Evolutionary conservation across 2,113 vertebrate genomes (phyloP).

Genomic region (Channa argus): DNA sequence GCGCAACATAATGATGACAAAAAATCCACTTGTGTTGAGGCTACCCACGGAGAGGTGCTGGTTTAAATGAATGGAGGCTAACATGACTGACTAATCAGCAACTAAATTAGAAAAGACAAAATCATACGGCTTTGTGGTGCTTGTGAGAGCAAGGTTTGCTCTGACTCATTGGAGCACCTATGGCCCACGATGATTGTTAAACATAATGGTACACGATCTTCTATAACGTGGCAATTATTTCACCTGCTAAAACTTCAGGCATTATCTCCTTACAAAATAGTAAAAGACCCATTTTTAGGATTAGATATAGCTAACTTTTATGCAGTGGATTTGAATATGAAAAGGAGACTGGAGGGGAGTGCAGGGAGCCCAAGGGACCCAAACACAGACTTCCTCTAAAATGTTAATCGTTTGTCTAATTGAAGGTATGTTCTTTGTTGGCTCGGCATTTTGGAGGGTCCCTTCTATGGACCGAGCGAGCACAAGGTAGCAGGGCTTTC

Average conservation of each 20-base stretch:
- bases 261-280: constrained; percentile 68
- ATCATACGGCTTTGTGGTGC: constrained; percentile 55
- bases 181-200: constrained; percentile 56
- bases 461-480: constrained; percentile 70
- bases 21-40: constrained; percentile 66
- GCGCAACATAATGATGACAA: constrained; percentile 74
- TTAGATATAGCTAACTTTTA: constrained; percentile 78
- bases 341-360: constrained; percentile 68
- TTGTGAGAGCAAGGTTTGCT: constrained; percentile 32
- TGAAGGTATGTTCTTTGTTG: constrained; percentile 82
- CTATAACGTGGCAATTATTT: constrained; percentile 65
- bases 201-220: constrained; percentile 52
- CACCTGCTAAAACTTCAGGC: constrained; percentile 65
- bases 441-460: constrained; percentile 74
- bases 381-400: constrained; percentile 82
- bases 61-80: constrained; percentile 65
- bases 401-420: constrained; percentile 82
- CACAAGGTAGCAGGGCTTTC: constrained; percentile 74
- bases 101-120: constrained; percentile 74
- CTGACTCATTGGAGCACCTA: constrained; percentile 32
- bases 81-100: constrained; percentile 67
- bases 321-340: constrained; percentile 80
- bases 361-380: constrained; percentile 71
- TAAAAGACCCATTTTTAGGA: constrained; percentile 75
- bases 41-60: constrained; percentile 55